Percentiles rank a stretch among this genome's conserved stretches.
Conservation (phyloP, 2,113 vertebrate species). For the Antechinus stuartii region DNA sequence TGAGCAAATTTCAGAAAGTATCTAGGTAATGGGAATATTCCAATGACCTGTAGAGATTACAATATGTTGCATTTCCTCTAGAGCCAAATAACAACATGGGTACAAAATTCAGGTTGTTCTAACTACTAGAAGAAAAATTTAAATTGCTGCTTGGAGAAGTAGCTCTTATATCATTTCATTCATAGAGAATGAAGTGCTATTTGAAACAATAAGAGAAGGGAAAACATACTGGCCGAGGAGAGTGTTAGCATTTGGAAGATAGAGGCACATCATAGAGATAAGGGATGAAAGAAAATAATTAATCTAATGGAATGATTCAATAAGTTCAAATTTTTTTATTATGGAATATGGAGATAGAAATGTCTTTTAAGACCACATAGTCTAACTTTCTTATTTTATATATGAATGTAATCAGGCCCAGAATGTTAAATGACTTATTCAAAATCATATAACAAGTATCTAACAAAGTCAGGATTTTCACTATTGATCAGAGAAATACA, state of each 20-base stretch:
- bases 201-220: not conserved
- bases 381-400: not conserved
- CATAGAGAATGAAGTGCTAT: not conserved
- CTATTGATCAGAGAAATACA: no score
- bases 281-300: not conserved
- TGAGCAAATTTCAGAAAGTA: constrained; percentile 1
- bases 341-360: not conserved
- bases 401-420: not conserved
- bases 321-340: not conserved
- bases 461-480: not conserved
- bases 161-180: not conserved
- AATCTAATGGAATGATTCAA: not conserved
- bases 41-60: not conserved
- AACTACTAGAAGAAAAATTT: constrained; percentile 1
- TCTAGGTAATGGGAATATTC: not conserved
- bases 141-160: not conserved
- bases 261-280: not conserved
- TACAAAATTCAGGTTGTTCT: not conserved
- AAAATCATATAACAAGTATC: not conserved
- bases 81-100: not conserved
- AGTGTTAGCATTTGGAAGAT: not conserved
- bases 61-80: not conserved
- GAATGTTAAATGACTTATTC: not conserved
- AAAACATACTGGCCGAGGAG: not conserved
- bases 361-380: not conserved